A percentile compares a stretch with the other conserved stretches of the same genome.
These are phyloP conservation scores for Toxotes jaculatrix DNA, from an alignment of 2,113 vertebrate genomes.

Conservation along the genomic window DNA sequence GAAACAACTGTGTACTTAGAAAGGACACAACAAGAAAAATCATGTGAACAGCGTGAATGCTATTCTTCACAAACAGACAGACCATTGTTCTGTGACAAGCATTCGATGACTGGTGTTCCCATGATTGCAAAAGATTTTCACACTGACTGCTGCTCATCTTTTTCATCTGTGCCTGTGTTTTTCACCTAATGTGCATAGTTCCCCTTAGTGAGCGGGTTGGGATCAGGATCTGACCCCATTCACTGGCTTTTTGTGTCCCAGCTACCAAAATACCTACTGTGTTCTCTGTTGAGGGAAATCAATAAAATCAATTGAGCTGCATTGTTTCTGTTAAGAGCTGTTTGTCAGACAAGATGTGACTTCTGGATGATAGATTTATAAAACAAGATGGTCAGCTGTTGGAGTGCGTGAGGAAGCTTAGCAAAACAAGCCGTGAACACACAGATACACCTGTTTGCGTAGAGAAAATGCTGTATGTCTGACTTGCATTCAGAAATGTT, in stretches of 20 bases:
- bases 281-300: constrained; percentile 63
- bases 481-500: no score
- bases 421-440: constrained; percentile 11
- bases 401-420: constrained; percentile 19
- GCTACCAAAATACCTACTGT: constrained; percentile 46
- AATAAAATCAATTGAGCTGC: constrained; percentile 72
- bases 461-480: no score
- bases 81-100: constrained; percentile 14
- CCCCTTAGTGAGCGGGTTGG: constrained; percentile 20
- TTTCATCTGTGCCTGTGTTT: constrained; percentile 24
- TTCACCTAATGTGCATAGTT: constrained; percentile 18
- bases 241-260: constrained; percentile 37
- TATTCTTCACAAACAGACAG: constrained; percentile 13
- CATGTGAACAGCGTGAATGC: neutral
- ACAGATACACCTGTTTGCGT: no score
- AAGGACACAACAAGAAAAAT: constrained; percentile 1
- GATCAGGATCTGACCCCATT: constrained; percentile 65
- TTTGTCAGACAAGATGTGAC: constrained; percentile 64
- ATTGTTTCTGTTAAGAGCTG: constrained; percentile 64
- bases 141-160: constrained; percentile 4
- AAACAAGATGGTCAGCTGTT: constrained; percentile 46
- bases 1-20: constrained; percentile 30
- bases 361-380: constrained; percentile 60
- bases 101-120: neutral
- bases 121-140: neutral